Evolutionary conservation across 2,888 invertebrate genomes (phyloP).

Genomic region (Falcaria lacertinaria): DNA sequence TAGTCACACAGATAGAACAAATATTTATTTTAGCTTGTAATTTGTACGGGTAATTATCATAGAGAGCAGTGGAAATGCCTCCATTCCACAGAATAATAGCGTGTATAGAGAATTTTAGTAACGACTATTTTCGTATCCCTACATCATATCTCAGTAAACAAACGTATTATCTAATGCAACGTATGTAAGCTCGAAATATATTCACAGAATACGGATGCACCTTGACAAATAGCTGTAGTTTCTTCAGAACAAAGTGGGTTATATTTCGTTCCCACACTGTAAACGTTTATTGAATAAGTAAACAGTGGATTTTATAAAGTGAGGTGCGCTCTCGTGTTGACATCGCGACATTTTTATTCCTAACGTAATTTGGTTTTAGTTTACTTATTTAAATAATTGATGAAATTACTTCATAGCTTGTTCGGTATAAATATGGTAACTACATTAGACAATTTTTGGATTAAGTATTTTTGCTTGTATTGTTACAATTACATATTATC

Average conservation of each 20-base stretch:
- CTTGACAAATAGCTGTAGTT: constrained; percentile 68
- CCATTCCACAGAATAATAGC: background rate
- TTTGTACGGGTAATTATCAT: too few species aligned
- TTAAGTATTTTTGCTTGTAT: too few species aligned
- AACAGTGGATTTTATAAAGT: constrained; percentile 54
- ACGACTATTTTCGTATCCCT: background rate
- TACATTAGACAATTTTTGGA: too few species aligned
- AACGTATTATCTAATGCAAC: background rate
- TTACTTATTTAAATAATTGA: constrained; percentile 15
- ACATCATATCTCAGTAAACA: background rate
- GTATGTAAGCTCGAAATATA: constrained; percentile 27
- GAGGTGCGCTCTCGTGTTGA: constrained; percentile 23
- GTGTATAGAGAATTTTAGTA: too few species aligned
- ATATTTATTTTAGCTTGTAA: too few species aligned
- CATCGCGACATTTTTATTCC: constrained; percentile 31
- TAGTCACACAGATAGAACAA: too few species aligned
- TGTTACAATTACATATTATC: too few species aligned
- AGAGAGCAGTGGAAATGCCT: too few species aligned
- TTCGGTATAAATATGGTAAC: too few species aligned
- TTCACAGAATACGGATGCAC: constrained; percentile 59
- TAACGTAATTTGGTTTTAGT: constrained; percentile 25
- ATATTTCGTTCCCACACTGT: constrained; percentile 68
- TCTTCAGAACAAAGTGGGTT: constrained; percentile 66
- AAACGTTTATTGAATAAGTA: constrained; percentile 73
- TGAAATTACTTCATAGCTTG: constrained; percentile 7